Base-by-base conservation (phyloP, 2,797 vertebrate genomes). In the Mormyrops boulengeri region DNA sequence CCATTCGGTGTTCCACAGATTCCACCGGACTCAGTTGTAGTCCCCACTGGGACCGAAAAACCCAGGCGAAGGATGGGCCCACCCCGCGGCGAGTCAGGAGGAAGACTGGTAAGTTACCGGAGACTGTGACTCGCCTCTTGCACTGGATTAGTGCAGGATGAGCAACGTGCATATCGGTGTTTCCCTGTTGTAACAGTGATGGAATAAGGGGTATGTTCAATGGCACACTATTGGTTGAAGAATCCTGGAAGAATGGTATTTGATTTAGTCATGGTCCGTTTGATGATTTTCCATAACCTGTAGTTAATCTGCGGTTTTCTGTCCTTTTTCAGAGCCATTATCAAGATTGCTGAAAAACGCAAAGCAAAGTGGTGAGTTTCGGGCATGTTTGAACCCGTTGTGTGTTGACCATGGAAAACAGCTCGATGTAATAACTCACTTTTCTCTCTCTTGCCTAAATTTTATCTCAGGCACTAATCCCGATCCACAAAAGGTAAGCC, bases 11-110 rank as follows among this genome's bases (percentile, higher is more conserved):
- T 9, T 62, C 88, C 12, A 3, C 93, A 99, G 98, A 99, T 93
- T 97, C 99, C 89, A 97, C 98, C 4, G 97, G 98, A 87, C 98
- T 99, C 94, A 97, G 97, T 86, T 99, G 97, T 73, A 97, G 94
- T 88, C 96, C 97, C 0, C 96, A 98, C 47, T 95, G 96, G 49
- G 97, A 98, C 90, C 95, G 92, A 1, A 97, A 97, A 93, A 92
- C 94, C 90, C 95, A 96, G 91, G 94, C 96, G 17, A 98, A 97
- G 92, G 97, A 98, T 85, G 96, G 97, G 0, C 94, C 96, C 1
- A 88, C 95, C 19, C 95, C 97, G 0, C 94, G 97, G 5, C 97
- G 98, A 93, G 95, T 96, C 89, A 97, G 98, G 90, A 97, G 98
- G 91, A 99, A 98, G 94, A 97, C 97, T 57, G 98, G 98, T 99